phyloP scores from a whole-genome alignment of 1,140 invertebrate species.

The Atta colombica region DNA sequence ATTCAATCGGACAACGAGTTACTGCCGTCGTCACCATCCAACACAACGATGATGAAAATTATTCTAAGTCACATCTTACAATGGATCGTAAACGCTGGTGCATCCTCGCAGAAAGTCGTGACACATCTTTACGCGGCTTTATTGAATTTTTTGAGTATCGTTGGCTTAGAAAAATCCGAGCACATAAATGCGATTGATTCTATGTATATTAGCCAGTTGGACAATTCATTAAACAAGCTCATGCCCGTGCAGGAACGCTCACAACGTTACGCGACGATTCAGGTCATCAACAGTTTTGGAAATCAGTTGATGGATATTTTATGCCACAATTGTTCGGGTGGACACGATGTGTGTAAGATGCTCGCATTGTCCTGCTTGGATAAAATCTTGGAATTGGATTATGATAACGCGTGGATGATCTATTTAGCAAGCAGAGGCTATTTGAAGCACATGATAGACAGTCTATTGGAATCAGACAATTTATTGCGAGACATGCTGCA shows the following conservation, averaged over 20 bases:
- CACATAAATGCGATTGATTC: conserved; percentile 71
- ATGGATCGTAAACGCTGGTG: conserved; percentile 91
- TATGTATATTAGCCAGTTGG: conserved; percentile 88
- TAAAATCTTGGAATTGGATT: conserved; percentile 92
- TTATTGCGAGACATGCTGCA: conserved; percentile 91
- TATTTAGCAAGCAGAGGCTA: conserved; percentile 93
- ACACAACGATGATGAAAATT: conserved; percentile 89
- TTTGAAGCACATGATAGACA: conserved; percentile 94
- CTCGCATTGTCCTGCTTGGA: conserved; percentile 94
- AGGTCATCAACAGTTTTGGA: conserved; percentile 91
- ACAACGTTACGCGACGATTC: conserved; percentile 80
- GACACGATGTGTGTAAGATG: conserved; percentile 96
- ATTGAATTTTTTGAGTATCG: conserved; percentile 92
- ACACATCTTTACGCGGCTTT: conserved; percentile 94
- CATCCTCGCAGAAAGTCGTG: conserved; percentile 92
- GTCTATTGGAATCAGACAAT: conserved; percentile 91
- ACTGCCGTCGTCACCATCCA: conserved; percentile 82
- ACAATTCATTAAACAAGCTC: conserved; percentile 86
- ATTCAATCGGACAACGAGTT: conserved; percentile 78
- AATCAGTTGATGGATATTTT: conserved; percentile 94
- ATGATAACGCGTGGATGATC: conserved; percentile 91
- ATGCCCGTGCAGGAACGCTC: conserved; percentile 85
- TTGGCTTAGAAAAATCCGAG: conserved; percentile 87
- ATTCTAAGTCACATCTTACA: conserved; percentile 90
- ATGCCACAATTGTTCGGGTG: conserved; percentile 94